phyloP scores from a whole-genome alignment of 92 coral and sea anemone species.

The Epizoanthus stellaris region DNA sequence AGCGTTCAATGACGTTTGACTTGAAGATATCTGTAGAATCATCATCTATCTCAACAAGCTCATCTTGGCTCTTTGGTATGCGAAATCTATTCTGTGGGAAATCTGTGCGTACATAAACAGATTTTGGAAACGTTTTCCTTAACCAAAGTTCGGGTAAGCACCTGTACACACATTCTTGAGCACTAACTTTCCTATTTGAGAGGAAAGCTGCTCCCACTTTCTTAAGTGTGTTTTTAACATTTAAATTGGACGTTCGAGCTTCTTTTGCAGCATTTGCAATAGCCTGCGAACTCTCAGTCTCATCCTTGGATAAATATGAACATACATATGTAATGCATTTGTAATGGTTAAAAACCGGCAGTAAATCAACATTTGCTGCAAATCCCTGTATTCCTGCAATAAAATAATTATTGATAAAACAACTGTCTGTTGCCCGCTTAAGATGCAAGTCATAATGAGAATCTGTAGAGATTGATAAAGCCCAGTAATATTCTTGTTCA shows the following conservation, averaged over 20 bases:
- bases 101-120: slow-evolving; percentile 68
- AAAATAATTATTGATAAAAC: slow-evolving; percentile 55
- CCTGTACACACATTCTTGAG: slow-evolving; percentile 75
- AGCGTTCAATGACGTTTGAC: slow-evolving; percentile 64
- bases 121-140: slow-evolving; percentile 69
- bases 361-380: slow-evolving; percentile 66
- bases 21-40: slow-evolving; percentile 65
- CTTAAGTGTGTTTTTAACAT: slow-evolving; percentile 46
- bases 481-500: slow-evolving; percentile 54
- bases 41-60: slow-evolving; percentile 69
- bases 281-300: slow-evolving; percentile 58
- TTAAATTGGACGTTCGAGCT: slow-evolving; percentile 45
- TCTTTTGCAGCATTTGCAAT: slow-evolving; percentile 73
- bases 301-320: neutral
- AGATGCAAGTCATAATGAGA: slow-evolving; percentile 56
- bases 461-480: slow-evolving; percentile 63
- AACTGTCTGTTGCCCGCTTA: slow-evolving; percentile 59
- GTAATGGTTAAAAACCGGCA: slow-evolving; percentile 41
- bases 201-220: slow-evolving; percentile 75
- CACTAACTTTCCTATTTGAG: slow-evolving; percentile 72
- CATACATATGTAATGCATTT: slow-evolving; percentile 55
- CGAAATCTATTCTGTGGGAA: slow-evolving; percentile 71
- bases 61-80: slow-evolving; percentile 62
- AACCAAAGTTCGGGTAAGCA: slow-evolving; percentile 78
- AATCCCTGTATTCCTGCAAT: slow-evolving; percentile 67